Conservation (phyloP, 2,888 invertebrate genomes). For the Synanthedon myopaeformis region DNA sequence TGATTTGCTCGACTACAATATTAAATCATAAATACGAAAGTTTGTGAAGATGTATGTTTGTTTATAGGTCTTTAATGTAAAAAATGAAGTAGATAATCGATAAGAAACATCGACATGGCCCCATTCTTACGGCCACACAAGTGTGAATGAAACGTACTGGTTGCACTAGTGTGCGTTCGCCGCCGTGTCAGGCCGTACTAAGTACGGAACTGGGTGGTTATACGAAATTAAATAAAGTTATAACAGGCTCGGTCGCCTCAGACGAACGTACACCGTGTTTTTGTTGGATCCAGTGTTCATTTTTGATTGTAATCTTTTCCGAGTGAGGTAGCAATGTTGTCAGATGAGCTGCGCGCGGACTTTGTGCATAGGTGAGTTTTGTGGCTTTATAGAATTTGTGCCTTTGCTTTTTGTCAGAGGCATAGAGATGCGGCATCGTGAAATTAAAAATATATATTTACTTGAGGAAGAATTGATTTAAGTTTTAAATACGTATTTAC, state of each 20-base stretch:
- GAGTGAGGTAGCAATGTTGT: conserved; percentile 7
- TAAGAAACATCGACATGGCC: conserved; percentile 13
- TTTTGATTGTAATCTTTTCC: not conserved
- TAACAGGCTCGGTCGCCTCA: conserved; percentile 13
- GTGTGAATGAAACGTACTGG: conserved; percentile 48
- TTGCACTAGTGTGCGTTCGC: conserved; percentile 44
- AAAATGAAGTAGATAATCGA: too few species aligned
- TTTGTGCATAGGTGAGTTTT: conserved; percentile 21
- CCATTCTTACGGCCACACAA: conserved; percentile 34
- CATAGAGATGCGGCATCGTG: not conserved
- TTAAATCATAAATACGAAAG: too few species aligned
- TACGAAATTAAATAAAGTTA: conserved; percentile 22
- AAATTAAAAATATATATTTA: conserved; percentile 1
- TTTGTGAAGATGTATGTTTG: too few species aligned
- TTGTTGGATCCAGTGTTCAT: not conserved
- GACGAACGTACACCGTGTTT: not conserved
- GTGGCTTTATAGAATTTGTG: not conserved
- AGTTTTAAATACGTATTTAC: too few species aligned
- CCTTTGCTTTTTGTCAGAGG: too few species aligned
- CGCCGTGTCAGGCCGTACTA: conserved; percentile 60
- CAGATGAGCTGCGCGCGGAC: conserved; percentile 19
- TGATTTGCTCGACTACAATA: too few species aligned
- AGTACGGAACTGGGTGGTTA: conserved; percentile 40
- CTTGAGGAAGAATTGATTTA: too few species aligned
- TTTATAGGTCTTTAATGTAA: too few species aligned